Base-by-base conservation (phyloP, 1,140 invertebrate species). In the Ceratina australensis region DNA sequence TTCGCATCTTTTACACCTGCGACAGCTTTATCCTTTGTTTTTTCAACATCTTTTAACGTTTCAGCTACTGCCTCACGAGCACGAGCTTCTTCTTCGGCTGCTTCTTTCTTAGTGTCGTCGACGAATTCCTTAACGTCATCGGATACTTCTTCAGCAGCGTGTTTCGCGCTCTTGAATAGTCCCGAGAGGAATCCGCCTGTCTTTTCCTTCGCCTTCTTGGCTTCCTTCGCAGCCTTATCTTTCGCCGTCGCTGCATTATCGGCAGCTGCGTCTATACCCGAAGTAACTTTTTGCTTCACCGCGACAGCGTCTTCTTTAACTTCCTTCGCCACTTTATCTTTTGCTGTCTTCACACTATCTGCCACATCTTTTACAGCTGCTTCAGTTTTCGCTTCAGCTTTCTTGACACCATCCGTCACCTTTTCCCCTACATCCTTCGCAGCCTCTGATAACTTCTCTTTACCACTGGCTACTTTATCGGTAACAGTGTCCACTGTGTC, bases 71-170 rank as follows among this genome's bases (percentile, higher is more conserved):
- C n/a, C 56, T 54, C 56, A 10, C 61, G 73, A 0, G 64, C 64
- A 22, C 67, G 79, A 49, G 82, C 84, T 66, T 83, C 75, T 54
- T 89, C 87, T n/a, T 84, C 54, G 1, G 28, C 28, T 4, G 83
- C 84, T 59, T 85, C 82, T 28, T 87, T 74, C 63, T 87, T 89
- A 4, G 86, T 85, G 56, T 85, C 83, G 2, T 86, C 84, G 0
- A 81, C 67, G 49, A 87, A 87, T 42, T 91, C 89, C 64, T 88
- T 87, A 0, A 88, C 82, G 0, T 88, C 89, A 26, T 89, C 90
- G 0, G 87, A 87, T 8, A 88, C 71, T 59, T 90, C 89, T 20
- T 89, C 89, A 10, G 84, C 86, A 7, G 89, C 83, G 64, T 89
- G 85, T 22, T 86, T 87, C 0, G 81, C 79, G 16, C 83, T 64